Percentiles rank a stretch among this genome's conserved stretches.
These are phyloP conservation scores for Bombus pyrosoma DNA, from an alignment of 1,140 invertebrate genomes.

Conservation along the genomic window DNA sequence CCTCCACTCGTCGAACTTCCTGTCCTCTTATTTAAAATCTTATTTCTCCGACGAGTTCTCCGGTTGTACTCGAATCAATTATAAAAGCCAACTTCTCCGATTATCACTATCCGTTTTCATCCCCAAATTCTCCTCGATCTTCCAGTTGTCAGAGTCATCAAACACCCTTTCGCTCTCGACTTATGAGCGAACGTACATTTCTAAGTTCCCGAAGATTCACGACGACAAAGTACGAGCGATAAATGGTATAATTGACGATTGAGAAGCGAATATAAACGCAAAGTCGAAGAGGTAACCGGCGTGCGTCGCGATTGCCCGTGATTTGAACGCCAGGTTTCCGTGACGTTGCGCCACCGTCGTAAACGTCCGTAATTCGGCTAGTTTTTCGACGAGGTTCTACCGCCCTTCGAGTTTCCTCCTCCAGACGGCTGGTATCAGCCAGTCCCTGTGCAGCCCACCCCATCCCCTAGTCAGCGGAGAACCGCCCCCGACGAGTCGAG, in stretches of 20 bases:
- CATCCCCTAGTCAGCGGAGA: slow-evolving; percentile 62
- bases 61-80: no score
- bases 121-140: no score
- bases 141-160: no score
- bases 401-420: slow-evolving; percentile 41
- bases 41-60: no score
- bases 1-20: no score
- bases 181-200: no score
- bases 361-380: slow-evolving; percentile 45
- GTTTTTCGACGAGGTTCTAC: slow-evolving; percentile 56
- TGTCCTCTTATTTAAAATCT: no score
- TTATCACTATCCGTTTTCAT: no score
- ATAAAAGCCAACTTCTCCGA: no score
- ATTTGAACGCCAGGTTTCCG: slow-evolving; percentile 79
- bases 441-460: slow-evolving; percentile 41
- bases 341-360: slow-evolving; percentile 7
- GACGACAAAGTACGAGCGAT: no score
- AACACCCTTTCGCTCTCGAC: no score
- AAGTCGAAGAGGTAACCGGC: background rate
- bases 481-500: slow-evolving; percentile 78
- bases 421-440: slow-evolving; percentile 48
- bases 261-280: background rate
- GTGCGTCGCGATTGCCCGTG: slow-evolving; percentile 66
- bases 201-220: background rate
- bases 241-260: no score